Evolutionary conservation across 2,888 invertebrate genomes (phyloP).

Genomic region (Drosophila conformis): DNA sequence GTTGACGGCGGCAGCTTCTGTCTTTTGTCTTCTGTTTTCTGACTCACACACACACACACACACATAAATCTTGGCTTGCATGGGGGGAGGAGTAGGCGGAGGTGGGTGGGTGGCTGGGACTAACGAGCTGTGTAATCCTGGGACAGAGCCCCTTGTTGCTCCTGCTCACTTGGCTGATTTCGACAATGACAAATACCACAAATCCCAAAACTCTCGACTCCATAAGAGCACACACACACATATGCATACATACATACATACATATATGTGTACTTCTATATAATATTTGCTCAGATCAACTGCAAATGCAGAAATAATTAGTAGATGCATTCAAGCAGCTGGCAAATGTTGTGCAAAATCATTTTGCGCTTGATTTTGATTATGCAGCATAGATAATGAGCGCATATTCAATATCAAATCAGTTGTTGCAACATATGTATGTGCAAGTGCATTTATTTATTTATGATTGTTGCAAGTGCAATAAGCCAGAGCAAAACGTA

Average conservation of each 20-base stretch:
- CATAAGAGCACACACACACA: background rate
- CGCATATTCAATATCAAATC: conserved; percentile 43
- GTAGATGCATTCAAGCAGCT: conserved; percentile 54
- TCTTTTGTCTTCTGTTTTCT: conserved; percentile 24
- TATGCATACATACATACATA: background rate
- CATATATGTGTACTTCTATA: conserved; percentile 5
- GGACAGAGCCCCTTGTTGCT: conserved; percentile 8
- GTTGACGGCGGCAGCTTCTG: conserved; percentile 55
- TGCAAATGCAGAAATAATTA: conserved; percentile 62
- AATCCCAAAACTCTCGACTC: conserved; percentile 7
- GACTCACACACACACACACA: conserved; percentile 16
- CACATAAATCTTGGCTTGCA: conserved; percentile 72
- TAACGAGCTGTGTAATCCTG: conserved; percentile 13
- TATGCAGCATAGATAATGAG: conserved; percentile 44
- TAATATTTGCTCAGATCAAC: conserved; percentile 22
- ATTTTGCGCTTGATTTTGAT: conserved; percentile 46
- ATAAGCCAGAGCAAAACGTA: background rate
- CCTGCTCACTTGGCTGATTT: conserved; percentile 9
- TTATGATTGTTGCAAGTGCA: conserved; percentile 1
- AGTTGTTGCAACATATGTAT: background rate
- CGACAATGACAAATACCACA: conserved; percentile 31
- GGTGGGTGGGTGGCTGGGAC: background rate
- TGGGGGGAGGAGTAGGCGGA: background rate
- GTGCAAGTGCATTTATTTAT: background rate
- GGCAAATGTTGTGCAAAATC: conserved; percentile 30